Evolutionary conservation across 2,888 invertebrate genomes (phyloP), one percentile per base, ranked within the genome.

Genomic region (Kryphioiulus occultus): DNA sequence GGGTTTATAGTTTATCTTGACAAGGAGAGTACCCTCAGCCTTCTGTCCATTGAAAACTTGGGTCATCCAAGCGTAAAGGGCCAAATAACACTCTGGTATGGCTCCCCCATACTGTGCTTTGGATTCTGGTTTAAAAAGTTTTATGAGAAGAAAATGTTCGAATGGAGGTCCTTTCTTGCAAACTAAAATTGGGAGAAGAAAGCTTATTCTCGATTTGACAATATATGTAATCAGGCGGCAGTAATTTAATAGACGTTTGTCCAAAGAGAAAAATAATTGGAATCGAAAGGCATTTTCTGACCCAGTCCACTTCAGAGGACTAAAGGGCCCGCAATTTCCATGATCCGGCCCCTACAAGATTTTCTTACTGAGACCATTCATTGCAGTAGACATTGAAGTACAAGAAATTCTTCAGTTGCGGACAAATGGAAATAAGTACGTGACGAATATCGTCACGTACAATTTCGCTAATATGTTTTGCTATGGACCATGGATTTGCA

Each of bases 141-240:
- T 78, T 15, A 30, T 15, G 78, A 78, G 78, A 15, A 78, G n/a
- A n/a, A n/a, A n/a, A n/a, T n/a, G n/a, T n/a, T n/a, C n/a, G n/a
- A 78, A 78, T 78, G 30, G 26, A 78, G 30, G 30, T 30, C 78
- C 30, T 26, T n/a, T 15, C 17, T 78, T 78, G 78, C 26, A 78
- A 30, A 78, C 78, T 0, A 68, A 26, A 68, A 68, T 68, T 68
- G 68, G 68, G 68, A 68, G 30, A 26, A 26, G 78, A 78, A 78
- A 78, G 26, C 78, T 2, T 85, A 42, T 85, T 85, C 12, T 39
- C 12, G 39, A 26, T 85, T 44, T 85, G 22, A 42, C 85, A 85
- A 85, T 85, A 85, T 85, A 85, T 12, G 85, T 85, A 85, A 85
- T 85, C 85, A 85, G 26, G 85, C 85, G 44, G 85, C 85, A 85